Base-by-base conservation (phyloP, 1,140 invertebrate genomes). In the Laodelphax striatellus region DNA sequence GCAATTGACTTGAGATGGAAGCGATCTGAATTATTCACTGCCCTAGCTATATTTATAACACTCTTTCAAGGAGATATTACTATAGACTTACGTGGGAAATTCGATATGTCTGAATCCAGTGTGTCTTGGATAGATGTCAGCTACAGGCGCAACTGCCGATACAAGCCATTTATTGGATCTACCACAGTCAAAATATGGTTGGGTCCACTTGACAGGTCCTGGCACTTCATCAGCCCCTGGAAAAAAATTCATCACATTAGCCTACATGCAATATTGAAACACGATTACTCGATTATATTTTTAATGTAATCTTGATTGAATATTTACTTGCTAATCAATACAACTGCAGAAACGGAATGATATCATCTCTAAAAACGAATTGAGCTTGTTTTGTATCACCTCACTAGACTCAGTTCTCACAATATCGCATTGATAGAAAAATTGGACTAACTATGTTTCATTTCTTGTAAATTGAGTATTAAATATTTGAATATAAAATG, bases 151-250 rank as follows among this genome's bases (percentile, higher is more conserved):
- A 8, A 94, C 87, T 31, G 94, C 95, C 56, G 85, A 89, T 2
- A 97, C 87, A 11, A 97, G 75, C 96, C 96, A 98, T 72, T 94
- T 90, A 75, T 98, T 96, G 0, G 94, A 89, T 64, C 93, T 78
- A 11, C 88, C 90, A 74, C 95, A 98, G 76, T 98, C 95, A 75
- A 95, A 98, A 74, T 98, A 98, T 0, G 95, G 95, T 61, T 85
- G 75, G 1, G 90, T 95, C 83, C 90, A 97, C 74, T 92, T 88
- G 0, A 98, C 91, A 38, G 95, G 94, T 13, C 92, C 90, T 50
- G 87, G 86, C 70, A 76, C 78, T 79, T 94, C 90, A 75, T 94
- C 91, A 62, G 90, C 86, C 52, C 87, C 82, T 80, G 44, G n/a
- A n/a, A n/a, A n/a, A n/a, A 58, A 66, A 63, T 61, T 63, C 9